Evolutionary conservation across 2,888 invertebrate species (phyloP), one percentile per base, ranked within the genome.

Genomic region (Pedicia rivosa): DNA sequence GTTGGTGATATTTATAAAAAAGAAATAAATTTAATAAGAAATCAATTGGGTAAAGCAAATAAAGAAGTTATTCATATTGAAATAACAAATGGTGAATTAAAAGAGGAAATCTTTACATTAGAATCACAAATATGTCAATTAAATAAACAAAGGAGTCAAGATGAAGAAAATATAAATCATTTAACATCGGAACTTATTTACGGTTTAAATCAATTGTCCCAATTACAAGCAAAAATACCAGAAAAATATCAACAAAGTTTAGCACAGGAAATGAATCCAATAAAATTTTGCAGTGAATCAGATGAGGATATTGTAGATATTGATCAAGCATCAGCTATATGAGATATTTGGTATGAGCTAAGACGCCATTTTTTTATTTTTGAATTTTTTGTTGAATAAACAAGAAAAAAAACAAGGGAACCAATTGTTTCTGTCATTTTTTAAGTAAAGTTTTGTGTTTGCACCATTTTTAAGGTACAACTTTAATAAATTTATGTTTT

Each of bases 31-130:
- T 46, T 52, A 10, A 54, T 70, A 36, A 66, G 67, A 37, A 63
- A 60, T 28, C 70, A 72, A 44, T 55, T 75, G 35, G 58, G 55
- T 27, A 63, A 70, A 37, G 46, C 65, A 15, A 63, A 61, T 46
- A 72, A 72, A 53, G 67, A 68, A 45, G 64, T 70, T 41, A 64
- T 72, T 49, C 74, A 78, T 38, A 59, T 71, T 38, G 77, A 77
- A 50, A 74, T 75, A 30, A 75, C 72, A 19, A 76, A 74, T 46
- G 66, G 72, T 39, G 77, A 77, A 56, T 57, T 78, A 8, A 70
- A 67, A 47, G 77, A 78, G 54, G 77, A 77, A 65, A 76, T 78
- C 19, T 66, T 68, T 55, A 71, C 68, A 46, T 57, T 73, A 49
- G 72, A 70, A 54, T 62, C 65, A 48, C 68, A 68, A 59, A 58